Base-by-base conservation (phyloP, 2,113 vertebrate species). In the Tyrannus savana region DNA sequence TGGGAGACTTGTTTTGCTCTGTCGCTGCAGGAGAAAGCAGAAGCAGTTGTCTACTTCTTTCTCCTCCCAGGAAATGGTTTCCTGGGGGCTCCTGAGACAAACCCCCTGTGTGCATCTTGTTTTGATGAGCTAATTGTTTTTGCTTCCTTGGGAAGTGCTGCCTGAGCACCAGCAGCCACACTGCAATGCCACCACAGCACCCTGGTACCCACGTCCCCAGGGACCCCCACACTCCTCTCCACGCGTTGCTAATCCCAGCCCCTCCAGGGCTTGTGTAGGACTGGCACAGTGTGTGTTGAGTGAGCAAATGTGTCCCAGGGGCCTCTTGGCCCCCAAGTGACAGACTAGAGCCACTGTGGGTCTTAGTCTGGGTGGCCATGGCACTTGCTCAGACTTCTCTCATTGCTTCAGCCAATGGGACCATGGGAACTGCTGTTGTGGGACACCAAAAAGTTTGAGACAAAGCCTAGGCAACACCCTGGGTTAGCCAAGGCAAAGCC, bases 361-460 rank as follows among this genome's bases (percentile, higher is more conserved):
- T 71, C 64, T 73, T 73, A 50, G 52, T 30, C 60, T 28, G 39
- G 23, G 33, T 64, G 53, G 31, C 58, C 41, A 12, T 3, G 2
- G 28, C 59, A 55, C 33, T 62, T 0, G 0, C 55, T 78, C 30
- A 3, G 10, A 28, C 46, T 23, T 33, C 31, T 78, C 71, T 84
- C 33, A 10, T 44, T 69, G 24, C 50, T 83, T 56, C 66, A 95
- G 0, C 30, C 0, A 1, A 31, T 66, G 30, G 12, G 19, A 81
- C 52, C 18, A 19, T 30, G 18, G 39, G 22, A 10, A 42, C 8
- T 0, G 1, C 35, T 0, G 0, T 0, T 42, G 73, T 39, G 37
- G 50, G 46, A 59, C 55, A 74, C 23, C 25, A 42, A 50, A 76
- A 67, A 4, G 19, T 25, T 28, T 74, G 42, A 42, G 24, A 67